These are phyloP conservation scores for Tenthredo notha DNA, from an alignment of 2,888 invertebrate species.

Conservation along the genomic window DNA sequence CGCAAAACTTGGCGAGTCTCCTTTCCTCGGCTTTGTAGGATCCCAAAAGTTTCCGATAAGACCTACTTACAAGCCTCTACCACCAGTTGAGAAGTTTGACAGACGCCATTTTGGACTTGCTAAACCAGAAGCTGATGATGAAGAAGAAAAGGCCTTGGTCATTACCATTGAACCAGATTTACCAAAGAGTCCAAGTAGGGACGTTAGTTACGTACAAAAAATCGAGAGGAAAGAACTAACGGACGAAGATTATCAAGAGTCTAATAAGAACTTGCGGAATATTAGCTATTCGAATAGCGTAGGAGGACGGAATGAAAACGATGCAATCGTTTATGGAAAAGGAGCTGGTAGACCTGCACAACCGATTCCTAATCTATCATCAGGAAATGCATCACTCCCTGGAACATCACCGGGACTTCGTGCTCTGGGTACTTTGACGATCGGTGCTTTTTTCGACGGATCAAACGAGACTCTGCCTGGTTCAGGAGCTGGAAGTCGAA, in stretches of 20 bases:
- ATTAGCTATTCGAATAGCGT: not conserved
- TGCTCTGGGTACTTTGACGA: constrained; percentile 67
- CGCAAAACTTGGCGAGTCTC: constrained; percentile 59
- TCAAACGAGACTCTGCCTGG: constrained; percentile 40
- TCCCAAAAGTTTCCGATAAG: constrained; percentile 69
- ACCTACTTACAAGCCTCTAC: constrained; percentile 59
- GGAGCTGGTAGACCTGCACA: not conserved
- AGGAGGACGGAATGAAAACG: not conserved
- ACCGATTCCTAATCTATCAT: not conserved
- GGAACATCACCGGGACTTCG: constrained; percentile 68
- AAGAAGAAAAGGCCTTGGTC: constrained; percentile 42
- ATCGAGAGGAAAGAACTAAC: constrained; percentile 4
- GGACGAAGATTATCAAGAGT: not conserved
- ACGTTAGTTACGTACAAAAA: constrained; percentile 57
- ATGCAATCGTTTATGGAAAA: not conserved
- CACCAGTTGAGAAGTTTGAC: constrained; percentile 71
- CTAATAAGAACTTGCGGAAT: not conserved
- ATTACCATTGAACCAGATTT: constrained; percentile 61
- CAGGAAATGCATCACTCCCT: constrained; percentile 61
- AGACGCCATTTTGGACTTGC: constrained; percentile 72
- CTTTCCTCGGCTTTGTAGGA: constrained; percentile 69
- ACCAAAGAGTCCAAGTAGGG: constrained; percentile 67
- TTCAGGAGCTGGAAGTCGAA: constrained; percentile 51
- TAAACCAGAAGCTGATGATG: constrained; percentile 60
- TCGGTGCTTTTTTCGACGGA: constrained; percentile 61